Conservation (phyloP, 2,797 vertebrate species). For the Linurgus olivaceus region DNA sequence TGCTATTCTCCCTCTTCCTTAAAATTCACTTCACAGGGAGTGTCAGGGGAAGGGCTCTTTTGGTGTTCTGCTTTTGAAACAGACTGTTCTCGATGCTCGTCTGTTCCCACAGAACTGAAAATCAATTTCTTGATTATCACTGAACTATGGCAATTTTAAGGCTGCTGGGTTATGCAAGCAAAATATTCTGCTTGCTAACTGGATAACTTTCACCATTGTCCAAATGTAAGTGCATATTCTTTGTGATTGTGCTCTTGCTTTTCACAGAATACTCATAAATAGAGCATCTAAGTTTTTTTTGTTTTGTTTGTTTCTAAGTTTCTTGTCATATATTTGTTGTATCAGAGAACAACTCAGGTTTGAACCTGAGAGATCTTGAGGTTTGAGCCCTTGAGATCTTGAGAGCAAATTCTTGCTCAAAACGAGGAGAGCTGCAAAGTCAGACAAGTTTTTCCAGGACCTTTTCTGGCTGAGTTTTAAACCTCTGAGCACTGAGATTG, state of each 20-base stretch:
- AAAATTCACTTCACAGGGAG: not conserved
- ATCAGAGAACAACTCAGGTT: not conserved
- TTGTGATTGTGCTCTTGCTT: rapidly evolving
- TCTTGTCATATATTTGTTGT: not conserved
- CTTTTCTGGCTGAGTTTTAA: not conserved
- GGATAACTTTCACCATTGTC: not conserved
- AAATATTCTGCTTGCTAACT: not conserved
- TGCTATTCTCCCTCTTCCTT: not conserved
- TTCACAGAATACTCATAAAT: not conserved
- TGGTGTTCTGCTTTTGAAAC: not conserved
- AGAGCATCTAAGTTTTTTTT: not conserved
- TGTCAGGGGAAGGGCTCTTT: not conserved
- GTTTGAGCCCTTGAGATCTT: not conserved
- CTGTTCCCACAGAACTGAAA: not conserved
- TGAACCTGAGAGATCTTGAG: not conserved
- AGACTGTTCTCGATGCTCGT: not conserved
- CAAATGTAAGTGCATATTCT: not conserved
- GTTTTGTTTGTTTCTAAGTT: not conserved
- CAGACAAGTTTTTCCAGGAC: not conserved
- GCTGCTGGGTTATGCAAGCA: not conserved
- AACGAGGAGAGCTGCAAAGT: not conserved
- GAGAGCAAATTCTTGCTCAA: not conserved
- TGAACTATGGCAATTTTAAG: not conserved
- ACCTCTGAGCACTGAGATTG: not conserved
- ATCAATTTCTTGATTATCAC: not conserved